Conservation (phyloP, 2,797 vertebrate species). For the Centroberyx gerrardi region DNA sequence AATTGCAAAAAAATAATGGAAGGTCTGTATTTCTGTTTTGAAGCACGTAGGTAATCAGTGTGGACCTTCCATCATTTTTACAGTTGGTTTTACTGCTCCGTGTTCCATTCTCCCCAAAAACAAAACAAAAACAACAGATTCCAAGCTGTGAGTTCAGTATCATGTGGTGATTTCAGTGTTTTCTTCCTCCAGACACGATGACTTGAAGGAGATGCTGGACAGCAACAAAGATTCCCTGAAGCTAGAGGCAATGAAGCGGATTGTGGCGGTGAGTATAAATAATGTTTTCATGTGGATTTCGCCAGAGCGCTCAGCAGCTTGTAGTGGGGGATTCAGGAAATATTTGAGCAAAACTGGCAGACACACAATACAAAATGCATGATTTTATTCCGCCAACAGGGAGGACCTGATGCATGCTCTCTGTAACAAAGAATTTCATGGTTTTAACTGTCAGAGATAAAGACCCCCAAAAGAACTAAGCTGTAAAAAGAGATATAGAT, state of each 20-base stretch:
- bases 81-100: no score
- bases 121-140: neutral
- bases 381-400: neutral
- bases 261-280: constrained; percentile 92
- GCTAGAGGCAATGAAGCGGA: constrained; percentile 99
- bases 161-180: neutral
- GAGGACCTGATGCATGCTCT: no score
- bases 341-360: neutral
- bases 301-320: no score
- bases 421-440: no score
- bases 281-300: constrained; percentile 38
- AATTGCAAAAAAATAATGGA: constrained; percentile 27
- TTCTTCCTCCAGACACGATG: constrained; percentile 90
- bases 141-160: constrained; percentile 11
- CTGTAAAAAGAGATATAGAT: no score
- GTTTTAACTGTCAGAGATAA: no score
- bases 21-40: constrained; percentile 3
- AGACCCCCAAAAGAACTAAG: no score
- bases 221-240: constrained; percentile 99
- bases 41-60: neutral
- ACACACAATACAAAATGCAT: constrained; percentile 4
- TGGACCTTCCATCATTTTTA: no score
- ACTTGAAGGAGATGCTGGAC: constrained; percentile 99
- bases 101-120: no score
- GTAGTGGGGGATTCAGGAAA: neutral